A percentile compares a stretch with the other conserved stretches of the same genome.
phyloP scores from a whole-genome alignment of 1,140 invertebrate species.

The Penaeus japonicus region DNA sequence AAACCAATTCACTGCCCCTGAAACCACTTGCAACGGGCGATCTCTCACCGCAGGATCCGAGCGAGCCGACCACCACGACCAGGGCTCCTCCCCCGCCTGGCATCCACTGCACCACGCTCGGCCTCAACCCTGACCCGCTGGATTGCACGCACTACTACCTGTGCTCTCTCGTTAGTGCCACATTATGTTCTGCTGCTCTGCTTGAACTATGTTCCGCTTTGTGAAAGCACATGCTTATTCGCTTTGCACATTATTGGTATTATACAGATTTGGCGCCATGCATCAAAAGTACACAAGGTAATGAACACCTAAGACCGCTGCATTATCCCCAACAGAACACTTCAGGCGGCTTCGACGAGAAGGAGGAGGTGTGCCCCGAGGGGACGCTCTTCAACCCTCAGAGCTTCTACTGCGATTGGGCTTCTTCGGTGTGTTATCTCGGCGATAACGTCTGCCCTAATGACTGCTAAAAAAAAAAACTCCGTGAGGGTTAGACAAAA shows the following conservation, averaged over 20 bases:
- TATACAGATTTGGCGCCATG: too few relatives aligned
- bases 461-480: background rate
- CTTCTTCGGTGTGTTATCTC: slow-evolving; percentile 15
- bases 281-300: background rate
- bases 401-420: slow-evolving; percentile 28
- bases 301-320: background rate
- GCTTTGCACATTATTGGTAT: background rate
- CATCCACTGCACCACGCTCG: background rate
- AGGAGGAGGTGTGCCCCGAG: background rate
- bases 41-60: background rate
- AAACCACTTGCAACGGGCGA: background rate
- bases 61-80: background rate
- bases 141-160: slow-evolving; percentile 30
- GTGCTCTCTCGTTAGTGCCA: background rate
- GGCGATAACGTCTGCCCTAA: slow-evolving; percentile 6
- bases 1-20: background rate
- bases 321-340: background rate
- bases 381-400: slow-evolving; percentile 40
- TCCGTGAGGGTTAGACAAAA: too few relatives aligned
- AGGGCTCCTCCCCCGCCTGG: background rate
- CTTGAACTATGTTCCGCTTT: background rate
- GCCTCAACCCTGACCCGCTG: background rate
- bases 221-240: background rate
- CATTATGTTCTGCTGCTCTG: background rate
- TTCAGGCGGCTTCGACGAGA: slow-evolving; percentile 1